Percentiles rank a stretch among this genome's conserved stretches.
These are phyloP conservation scores for Philereme transversata DNA, from an alignment of 2,888 invertebrate species.

Conservation along the genomic window DNA sequence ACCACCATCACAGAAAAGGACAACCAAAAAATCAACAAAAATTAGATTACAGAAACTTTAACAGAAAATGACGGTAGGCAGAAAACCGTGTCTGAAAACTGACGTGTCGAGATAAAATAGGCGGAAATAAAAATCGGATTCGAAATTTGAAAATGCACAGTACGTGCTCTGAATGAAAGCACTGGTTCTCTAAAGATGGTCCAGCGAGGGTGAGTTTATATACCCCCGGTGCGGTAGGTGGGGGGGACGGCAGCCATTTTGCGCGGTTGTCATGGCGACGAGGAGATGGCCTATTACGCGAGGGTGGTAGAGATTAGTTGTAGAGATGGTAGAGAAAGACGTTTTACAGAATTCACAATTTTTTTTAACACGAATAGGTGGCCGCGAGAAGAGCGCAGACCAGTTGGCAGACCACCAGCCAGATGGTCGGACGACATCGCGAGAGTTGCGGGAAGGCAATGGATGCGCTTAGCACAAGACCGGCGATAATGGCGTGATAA, in stretches of 20 bases:
- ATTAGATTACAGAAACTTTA: background rate
- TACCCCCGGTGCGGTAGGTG: conserved; percentile 59
- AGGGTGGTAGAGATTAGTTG: conserved; percentile 81
- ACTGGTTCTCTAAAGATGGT: conserved; percentile 73
- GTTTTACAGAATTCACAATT: conserved; percentile 34
- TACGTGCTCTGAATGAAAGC: conserved; percentile 56
- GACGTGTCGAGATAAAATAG: conserved; percentile 8
- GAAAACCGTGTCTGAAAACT: conserved; percentile 21
- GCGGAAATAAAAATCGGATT: conserved; percentile 48
- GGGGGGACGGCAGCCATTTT: conserved; percentile 76
- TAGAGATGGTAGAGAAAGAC: conserved; percentile 61
- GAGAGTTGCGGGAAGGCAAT: too few species aligned
- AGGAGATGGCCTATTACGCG: conserved; percentile 83
- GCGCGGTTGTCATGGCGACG: conserved; percentile 71
- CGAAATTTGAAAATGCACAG: conserved; percentile 50
- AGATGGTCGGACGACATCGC: too few species aligned
- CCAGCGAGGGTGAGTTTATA: conserved; percentile 66
- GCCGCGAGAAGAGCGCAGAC: too few species aligned
- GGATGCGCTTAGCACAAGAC: too few species aligned
- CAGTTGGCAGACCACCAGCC: too few species aligned
- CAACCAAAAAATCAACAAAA: conserved; percentile 47
- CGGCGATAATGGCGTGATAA: too few species aligned
- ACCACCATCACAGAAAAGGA: conserved; percentile 54
- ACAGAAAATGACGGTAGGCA: conserved; percentile 20
- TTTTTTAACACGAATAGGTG: too few species aligned